These are phyloP conservation scores for Lamellibrachia columna DNA, from an alignment of 2,888 invertebrate species.

Conservation along the genomic window DNA sequence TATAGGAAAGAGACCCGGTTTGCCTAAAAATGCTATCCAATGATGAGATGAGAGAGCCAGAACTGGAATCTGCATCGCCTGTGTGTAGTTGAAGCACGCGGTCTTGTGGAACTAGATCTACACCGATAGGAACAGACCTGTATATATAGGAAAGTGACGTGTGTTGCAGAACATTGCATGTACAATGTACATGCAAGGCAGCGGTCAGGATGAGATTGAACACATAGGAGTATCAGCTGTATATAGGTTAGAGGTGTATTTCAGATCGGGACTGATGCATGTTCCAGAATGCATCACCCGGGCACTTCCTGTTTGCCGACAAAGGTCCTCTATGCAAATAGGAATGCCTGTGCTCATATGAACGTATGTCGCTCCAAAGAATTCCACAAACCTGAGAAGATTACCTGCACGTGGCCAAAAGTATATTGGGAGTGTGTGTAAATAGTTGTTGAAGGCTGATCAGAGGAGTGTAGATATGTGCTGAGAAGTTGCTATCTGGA, in stretches of 20 bases:
- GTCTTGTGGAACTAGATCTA: background rate
- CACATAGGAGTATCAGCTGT: background rate
- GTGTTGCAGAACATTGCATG: background rate
- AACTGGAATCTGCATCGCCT: background rate
- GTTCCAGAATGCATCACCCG: background rate
- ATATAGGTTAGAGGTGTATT: background rate
- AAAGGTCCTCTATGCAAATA: background rate
- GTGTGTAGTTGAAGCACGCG: background rate
- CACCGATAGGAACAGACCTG: background rate
- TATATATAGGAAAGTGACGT: background rate
- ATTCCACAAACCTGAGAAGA: background rate
- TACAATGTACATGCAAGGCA: background rate
- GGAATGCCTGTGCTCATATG: background rate
- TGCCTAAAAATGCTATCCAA: background rate
- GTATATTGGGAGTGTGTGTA: background rate
- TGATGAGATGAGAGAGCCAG: background rate
- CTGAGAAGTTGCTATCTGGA: background rate
- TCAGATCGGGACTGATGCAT: background rate
- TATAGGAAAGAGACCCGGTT: background rate
- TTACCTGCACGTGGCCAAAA: background rate
- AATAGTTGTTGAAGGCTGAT: background rate
- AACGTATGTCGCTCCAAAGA: background rate
- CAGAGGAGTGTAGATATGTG: background rate
- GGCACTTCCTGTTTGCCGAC: constrained; percentile 3
- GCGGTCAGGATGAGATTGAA: background rate